These are phyloP conservation scores for Trigoniulus corallinus DNA, from an alignment of 1,140 invertebrate species.

Conservation along the genomic window DNA sequence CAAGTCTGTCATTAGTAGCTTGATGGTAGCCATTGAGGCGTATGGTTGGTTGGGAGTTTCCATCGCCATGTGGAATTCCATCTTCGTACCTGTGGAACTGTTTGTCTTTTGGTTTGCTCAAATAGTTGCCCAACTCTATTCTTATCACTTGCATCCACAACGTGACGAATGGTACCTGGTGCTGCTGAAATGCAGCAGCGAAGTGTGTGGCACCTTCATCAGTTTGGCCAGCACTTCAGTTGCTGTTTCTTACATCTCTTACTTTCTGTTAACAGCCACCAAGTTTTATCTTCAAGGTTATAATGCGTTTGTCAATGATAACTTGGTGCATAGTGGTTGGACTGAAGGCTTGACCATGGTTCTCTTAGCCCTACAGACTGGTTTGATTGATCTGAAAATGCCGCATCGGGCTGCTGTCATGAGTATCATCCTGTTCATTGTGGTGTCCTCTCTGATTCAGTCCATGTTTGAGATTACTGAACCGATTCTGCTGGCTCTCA, in stretches of 20 bases:
- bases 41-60: constrained; percentile 26
- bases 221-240: constrained; percentile 34
- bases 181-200: constrained; percentile 28
- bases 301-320: constrained; percentile 22
- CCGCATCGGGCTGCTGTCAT: constrained; percentile 35
- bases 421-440: constrained; percentile 36
- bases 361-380: constrained; percentile 36
- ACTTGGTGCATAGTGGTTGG: constrained; percentile 31
- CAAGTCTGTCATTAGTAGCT: constrained; percentile 20
- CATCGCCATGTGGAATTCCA: constrained; percentile 24
- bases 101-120: constrained; percentile 31
- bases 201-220: constrained; percentile 34
- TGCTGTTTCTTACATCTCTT: constrained; percentile 33
- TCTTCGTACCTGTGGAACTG: constrained; percentile 30
- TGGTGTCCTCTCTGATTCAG: constrained; percentile 36
- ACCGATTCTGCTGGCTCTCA: constrained; percentile 33
- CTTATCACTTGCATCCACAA: constrained; percentile 12
- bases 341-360: constrained; percentile 39
- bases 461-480: constrained; percentile 39
- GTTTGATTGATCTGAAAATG: constrained; percentile 32
- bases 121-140: constrained; percentile 27
- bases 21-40: constrained; percentile 18
- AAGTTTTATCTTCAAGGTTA: constrained; percentile 30
- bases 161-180: constrained; percentile 26
- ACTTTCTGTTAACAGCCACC: constrained; percentile 28